Evolutionary conservation across 1,140 invertebrate species (phyloP).

Genomic region (Holotrichia oblita): DNA sequence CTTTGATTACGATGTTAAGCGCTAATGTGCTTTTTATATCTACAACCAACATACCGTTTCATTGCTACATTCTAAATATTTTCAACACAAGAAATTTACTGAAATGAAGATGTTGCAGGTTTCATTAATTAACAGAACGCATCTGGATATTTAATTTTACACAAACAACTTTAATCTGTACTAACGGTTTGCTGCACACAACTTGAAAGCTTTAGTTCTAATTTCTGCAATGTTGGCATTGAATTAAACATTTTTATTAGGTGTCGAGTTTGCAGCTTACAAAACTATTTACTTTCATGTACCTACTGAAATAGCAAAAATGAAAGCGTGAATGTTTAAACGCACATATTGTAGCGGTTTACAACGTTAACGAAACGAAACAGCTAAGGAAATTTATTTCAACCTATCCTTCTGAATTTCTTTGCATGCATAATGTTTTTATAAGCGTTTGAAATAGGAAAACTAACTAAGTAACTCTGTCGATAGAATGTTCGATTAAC

Average conservation of each 20-base stretch:
- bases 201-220: too few relatives aligned
- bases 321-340: neutral
- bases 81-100: too few relatives aligned
- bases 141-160: too few relatives aligned
- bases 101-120: too few relatives aligned
- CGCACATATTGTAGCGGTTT: neutral
- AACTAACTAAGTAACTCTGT: neutral
- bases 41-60: too few relatives aligned
- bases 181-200: too few relatives aligned
- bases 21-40: too few relatives aligned
- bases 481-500: neutral
- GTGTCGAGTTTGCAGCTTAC: neutral
- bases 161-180: too few relatives aligned
- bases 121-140: too few relatives aligned
- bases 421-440: neutral
- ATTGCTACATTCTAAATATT: too few relatives aligned
- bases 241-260: neutral
- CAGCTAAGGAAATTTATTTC: neutral
- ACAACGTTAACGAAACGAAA: conserved; percentile 1
- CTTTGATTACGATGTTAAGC: too few relatives aligned
- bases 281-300: neutral
- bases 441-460: neutral
- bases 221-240: too few relatives aligned
- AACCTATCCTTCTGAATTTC: neutral
- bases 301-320: neutral